These are phyloP conservation scores for Perca schrenkii DNA, from an alignment of 2,113 vertebrate genomes.

Conservation along the genomic window DNA sequence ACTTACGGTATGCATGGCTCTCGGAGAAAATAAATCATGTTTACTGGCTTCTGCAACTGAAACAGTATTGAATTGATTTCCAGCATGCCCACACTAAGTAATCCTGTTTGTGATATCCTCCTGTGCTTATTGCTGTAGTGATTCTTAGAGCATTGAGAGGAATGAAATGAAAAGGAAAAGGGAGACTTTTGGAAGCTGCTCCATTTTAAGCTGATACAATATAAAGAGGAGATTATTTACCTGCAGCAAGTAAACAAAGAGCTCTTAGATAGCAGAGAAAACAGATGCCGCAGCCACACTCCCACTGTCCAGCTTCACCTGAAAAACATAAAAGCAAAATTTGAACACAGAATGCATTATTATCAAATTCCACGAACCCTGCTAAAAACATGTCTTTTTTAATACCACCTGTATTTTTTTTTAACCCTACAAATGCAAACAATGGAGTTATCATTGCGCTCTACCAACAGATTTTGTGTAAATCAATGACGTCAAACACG, in stretches of 20 bases:
- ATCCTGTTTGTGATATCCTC: constrained; percentile 63
- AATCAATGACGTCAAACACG: neutral
- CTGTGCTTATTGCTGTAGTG: constrained; percentile 43
- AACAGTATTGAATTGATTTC: constrained; percentile 66
- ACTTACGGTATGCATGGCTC: constrained; percentile 39
- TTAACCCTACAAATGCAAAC: constrained; percentile 9
- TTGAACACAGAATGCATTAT: constrained; percentile 16
- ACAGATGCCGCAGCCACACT: constrained; percentile 4
- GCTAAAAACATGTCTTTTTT: constrained; percentile 23
- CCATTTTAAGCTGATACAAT: constrained; percentile 45
- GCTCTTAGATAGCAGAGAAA: constrained; percentile 28
- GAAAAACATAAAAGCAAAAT: constrained; percentile 29
- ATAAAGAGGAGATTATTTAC: constrained; percentile 55
- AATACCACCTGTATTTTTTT: constrained; percentile 16
- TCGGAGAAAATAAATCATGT: constrained; percentile 58
- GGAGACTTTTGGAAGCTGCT: constrained; percentile 33
- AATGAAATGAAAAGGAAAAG: constrained; percentile 32
- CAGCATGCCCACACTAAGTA: constrained; percentile 58
- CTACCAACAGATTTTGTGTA: neutral
- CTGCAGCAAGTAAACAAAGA: constrained; percentile 53
- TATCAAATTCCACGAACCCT: constrained; percentile 37
- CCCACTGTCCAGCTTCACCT: neutral
- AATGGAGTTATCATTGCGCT: neutral
- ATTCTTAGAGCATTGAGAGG: constrained; percentile 50
- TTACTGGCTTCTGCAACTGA: constrained; percentile 56